Evolutionary conservation across 2,888 invertebrate genomes (phyloP), one percentile per base, ranked within the genome.

Genomic region (Dicycla oo): DNA sequence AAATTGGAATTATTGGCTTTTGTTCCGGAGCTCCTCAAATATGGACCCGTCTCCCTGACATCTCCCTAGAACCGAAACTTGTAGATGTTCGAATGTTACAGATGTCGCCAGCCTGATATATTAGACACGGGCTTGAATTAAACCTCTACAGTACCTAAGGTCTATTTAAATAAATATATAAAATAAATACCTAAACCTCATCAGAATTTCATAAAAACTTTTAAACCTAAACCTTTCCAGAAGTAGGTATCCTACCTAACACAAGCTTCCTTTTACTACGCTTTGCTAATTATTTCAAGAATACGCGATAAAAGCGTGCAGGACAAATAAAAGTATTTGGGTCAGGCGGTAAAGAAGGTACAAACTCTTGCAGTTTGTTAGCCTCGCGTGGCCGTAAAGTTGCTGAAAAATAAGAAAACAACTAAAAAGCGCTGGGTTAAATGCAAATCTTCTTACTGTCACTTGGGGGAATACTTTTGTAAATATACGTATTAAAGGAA

Each of bases 321-420:
- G 61, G 69, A 84, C 74, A 76, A 70, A 75, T 80, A 80, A 73
- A 86, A 86, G 53, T 75, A 84, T 84, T 80, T 86, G 69, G 85
- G 85, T 85, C 82, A 85, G 61, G 57, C 73, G 69, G 80, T 73
- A 80, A 80, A 79, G n/a, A n/a, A n/a, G n/a, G 70, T 76, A 73
- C 69, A 63, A 80, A 82, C 69, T 83, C 76, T n/a, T 62, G 83
- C 73, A 68, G 79, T 81, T 75, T 75, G 78, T 69, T 75, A 64
- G 47, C 67, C 8, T 79, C 63, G 80, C 79, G 73, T 70, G 75
- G 65, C 40, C 23, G n/a, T 75, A 75, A 73, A 74, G 60, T 69
- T 56, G 18, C 15, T 53, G 26, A 62, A 69, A 70, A 56, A 66
- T 68, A 73, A 66, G 45, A 56, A 66, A 68, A 73, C 61, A 49